These are phyloP conservation scores for Ctenopoma kingsleyae DNA, from an alignment of 2,797 vertebrate species.

Conservation along the genomic window DNA sequence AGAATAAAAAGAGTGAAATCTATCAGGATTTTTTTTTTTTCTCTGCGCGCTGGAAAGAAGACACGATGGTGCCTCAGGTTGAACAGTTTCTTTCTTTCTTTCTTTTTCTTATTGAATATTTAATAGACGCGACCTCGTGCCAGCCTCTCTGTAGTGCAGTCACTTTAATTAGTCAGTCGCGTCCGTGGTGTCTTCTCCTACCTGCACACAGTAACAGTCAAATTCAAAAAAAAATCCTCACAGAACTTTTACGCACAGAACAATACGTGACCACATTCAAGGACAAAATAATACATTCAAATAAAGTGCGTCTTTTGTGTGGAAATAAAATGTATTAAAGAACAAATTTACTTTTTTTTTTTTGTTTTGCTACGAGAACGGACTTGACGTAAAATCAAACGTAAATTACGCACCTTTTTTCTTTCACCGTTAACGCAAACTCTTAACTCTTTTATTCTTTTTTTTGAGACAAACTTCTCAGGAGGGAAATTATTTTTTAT, in stretches of 20 bases:
- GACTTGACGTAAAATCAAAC: neutral
- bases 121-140: slow-evolving; percentile 8
- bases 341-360: neutral
- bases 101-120: slow-evolving; percentile 13
- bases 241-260: slow-evolving; percentile 12
- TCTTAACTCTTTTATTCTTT: neutral
- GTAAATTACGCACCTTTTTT: neutral
- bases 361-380: neutral
- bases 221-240: slow-evolving; percentile 7
- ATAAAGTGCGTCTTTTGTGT: neutral
- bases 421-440: neutral
- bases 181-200: slow-evolving; percentile 21
- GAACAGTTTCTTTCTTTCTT: neutral
- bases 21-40: neutral
- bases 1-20: neutral
- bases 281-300: neutral
- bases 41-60: neutral
- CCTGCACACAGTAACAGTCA: slow-evolving; percentile 13
- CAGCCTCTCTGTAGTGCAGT: neutral
- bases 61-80: neutral
- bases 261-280: slow-evolving; percentile 21
- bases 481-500: slow-evolving; percentile 9
- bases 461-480: slow-evolving; percentile 4
- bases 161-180: slow-evolving; percentile 12
- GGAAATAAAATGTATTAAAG: neutral